Base-by-base conservation (phyloP, 2,113 vertebrate species). In the Varanus komodoensis region DNA sequence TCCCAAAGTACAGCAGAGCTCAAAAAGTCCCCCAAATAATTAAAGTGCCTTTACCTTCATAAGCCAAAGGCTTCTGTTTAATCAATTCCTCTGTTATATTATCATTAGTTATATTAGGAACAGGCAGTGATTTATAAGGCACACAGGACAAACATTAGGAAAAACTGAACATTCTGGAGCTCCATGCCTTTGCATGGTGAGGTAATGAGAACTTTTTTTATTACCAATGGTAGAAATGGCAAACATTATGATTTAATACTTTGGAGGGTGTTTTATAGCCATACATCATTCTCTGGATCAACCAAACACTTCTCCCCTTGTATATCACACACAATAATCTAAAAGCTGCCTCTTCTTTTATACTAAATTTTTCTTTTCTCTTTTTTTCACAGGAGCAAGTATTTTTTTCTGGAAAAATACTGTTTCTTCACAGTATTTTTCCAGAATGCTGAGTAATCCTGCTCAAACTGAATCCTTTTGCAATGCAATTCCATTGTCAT, bases 21-120 rank as follows among this genome's bases (percentile, higher is more conserved):
- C 91, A 86, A 92, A 89, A 29, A 93, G 89, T 87, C 87, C 91
- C 94, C 90, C 80, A 94, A 90, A 86, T 85, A 93, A 92, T 95
- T 94, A 93, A 92, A 93, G 84, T 86, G 86, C 91, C 91, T 93
- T 95, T 94, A 88, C 93, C 91, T 93, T 95, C 94, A 44, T 84
- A 88, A 80, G 34, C 50, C 29, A 79, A 87, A 87, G 67, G 73
- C 48, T 50, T 61, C 74, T 17, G 25, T 21, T 84, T 82, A 44
- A 92, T 89, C 93, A 95, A 93, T 93, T 94, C 64, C 92, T 88
- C 83, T 67, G 29, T 78, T 87, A 84, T 75, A 89, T 92, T 83
- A 92, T 95, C 92, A 90, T 94, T 95, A 94, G 88, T 93, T 95
- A 94, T 95, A 94, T 95, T 95, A 95, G 82, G 89, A 91, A 61